Conservation (phyloP, 2,113 vertebrate genomes). For the Oreochromis niloticus region DNA sequence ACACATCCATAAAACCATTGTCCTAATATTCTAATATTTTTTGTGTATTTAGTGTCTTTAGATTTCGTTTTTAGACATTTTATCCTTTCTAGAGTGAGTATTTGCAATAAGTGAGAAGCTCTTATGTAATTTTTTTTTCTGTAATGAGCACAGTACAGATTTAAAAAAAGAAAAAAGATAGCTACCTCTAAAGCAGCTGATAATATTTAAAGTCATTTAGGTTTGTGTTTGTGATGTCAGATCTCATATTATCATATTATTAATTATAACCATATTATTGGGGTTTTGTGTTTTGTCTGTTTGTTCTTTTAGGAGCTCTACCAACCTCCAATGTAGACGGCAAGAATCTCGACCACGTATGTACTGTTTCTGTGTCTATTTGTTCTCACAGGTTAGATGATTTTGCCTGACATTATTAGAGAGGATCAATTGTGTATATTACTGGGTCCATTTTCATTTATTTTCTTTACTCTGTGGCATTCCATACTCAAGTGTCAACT, state of each 20-base stretch:
- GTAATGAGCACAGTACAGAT: not conserved
- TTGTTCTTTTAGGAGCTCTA: constrained; percentile 77
- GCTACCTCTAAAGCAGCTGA: fast-evolving
- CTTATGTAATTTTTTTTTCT: not conserved
- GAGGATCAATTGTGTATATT: not conserved
- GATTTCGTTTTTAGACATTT: not conserved
- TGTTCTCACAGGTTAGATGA: not conserved
- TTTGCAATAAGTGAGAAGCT: not conserved
- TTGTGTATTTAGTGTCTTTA: not conserved
- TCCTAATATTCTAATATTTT: not conserved
- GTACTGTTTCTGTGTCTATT: constrained; percentile 49
- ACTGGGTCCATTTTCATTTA: not conserved
- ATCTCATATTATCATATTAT: not conserved
- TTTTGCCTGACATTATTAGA: not conserved
- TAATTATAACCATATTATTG: not conserved
- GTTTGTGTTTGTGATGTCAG: not conserved
- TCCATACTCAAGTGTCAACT: not conserved
- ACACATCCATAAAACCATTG: not conserved
- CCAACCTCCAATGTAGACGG: constrained; percentile 80
- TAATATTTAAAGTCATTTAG: not conserved
- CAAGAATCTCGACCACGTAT: constrained; percentile 92
- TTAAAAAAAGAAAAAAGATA: fast-evolving
- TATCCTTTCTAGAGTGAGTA: not conserved
- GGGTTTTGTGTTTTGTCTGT: not conserved
- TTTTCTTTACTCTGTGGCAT: not conserved